A percentile compares a stretch with the other conserved stretches of the same genome.
Conservation (phyloP, 2,888 invertebrate genomes). For the Hemaris fuciformis region DNA sequence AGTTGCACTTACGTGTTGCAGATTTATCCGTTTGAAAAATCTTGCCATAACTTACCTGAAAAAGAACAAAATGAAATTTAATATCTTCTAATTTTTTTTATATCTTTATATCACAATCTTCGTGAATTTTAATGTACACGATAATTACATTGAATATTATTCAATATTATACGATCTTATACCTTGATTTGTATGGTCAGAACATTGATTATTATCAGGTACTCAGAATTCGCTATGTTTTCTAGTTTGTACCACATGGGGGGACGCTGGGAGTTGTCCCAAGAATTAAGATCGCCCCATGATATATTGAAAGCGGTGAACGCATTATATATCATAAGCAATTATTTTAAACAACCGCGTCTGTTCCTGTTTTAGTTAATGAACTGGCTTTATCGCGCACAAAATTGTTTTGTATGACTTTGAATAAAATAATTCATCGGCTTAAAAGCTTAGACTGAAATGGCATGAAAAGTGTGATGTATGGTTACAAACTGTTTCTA, state of each 20-base stretch:
- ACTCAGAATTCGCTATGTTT: slow-evolving; percentile 23
- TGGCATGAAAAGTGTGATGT: slow-evolving; percentile 13
- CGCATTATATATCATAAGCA: slow-evolving; percentile 62
- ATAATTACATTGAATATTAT: too few species aligned
- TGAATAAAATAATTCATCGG: neutral
- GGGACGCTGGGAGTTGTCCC: slow-evolving; percentile 41
- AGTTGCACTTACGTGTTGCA: too few species aligned
- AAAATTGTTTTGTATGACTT: slow-evolving; percentile 18
- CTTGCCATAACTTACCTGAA: slow-evolving; percentile 4
- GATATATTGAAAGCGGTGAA: slow-evolving; percentile 62
- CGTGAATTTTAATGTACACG: too few species aligned
- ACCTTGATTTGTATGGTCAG: too few species aligned
- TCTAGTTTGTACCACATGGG: slow-evolving; percentile 26
- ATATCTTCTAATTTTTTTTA: too few species aligned
- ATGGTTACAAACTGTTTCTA: neutral
- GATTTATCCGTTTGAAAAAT: too few species aligned
- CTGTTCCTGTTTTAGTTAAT: slow-evolving; percentile 39
- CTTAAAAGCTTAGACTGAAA: neutral
- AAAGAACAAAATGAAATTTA: neutral
- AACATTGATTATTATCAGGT: too few species aligned
- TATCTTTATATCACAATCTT: too few species aligned
- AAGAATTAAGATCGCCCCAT: slow-evolving; percentile 62
- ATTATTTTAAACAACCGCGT: slow-evolving; percentile 56
- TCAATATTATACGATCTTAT: too few species aligned
- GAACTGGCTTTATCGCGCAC: slow-evolving; percentile 28